Evolutionary conservation across 2,888 invertebrate species (phyloP), one percentile per base, ranked within the genome.

Genomic region (Chrysolina americana): DNA sequence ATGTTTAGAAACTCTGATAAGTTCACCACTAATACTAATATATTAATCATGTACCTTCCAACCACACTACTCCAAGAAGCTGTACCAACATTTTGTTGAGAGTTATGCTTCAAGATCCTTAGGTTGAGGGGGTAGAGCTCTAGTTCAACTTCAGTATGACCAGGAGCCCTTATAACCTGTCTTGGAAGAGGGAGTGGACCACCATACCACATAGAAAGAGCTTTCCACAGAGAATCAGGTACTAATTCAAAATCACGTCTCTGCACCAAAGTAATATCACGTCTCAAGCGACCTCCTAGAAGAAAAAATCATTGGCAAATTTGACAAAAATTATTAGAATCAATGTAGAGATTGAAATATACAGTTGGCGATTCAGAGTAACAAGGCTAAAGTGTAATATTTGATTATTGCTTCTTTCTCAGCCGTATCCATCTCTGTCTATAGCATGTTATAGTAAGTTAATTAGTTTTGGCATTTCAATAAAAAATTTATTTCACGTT

Each of bases 211-310:
- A 93, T 91, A 76, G 94, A 93, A 15, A 97, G 87, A 0, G 96
- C 96, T 77, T 95, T 92, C 97, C 97, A 97, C 79, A 97, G 89
- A 62, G 94, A 93, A 84, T 96, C 96, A 1, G 96, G 96, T 66
- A 97, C 91, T 64, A 96, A 89, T 89, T 95, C 95, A 89, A 96
- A 97, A 90, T 97, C 96, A 74, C 94, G 90, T 80, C 93, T 93
- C 85, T 94, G 93, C n/a, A 92, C 91, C 73, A 96, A 89, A 50
- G 94, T 92, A 36, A 92, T 90, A 87, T 94, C 94, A 50, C 92
- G 90, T 78, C 94, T 94, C 76, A 97, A 89, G 83, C 94, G 92
- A 0, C 96, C 96, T 62, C 88, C 86, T 86, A 68, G 23, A 73
- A 71, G 0, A 11, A 36, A 36, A 6, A 36, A 36, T 8, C 8